Conservation (phyloP, 2,113 vertebrate species). For the Ceyx cyanopectus region DNA sequence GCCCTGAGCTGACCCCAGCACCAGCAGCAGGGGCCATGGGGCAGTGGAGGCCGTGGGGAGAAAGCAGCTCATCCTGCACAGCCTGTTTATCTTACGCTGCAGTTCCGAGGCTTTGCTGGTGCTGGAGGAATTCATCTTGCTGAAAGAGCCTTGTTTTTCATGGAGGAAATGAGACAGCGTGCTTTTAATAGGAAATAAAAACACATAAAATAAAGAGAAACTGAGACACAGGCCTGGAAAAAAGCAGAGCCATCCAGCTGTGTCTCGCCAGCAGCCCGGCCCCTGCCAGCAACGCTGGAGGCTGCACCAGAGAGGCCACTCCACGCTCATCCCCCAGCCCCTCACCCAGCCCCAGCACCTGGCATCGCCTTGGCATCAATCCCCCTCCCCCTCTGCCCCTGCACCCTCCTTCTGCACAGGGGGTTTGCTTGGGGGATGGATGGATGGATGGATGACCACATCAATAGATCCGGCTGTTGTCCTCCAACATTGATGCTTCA, state of each 20-base stretch:
- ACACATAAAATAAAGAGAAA: conserved; percentile 16
- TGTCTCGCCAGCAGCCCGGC: conserved; percentile 37
- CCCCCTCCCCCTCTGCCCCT: not conserved
- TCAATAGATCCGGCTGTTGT: not conserved
- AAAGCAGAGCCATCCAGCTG: not conserved
- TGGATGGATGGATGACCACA: not conserved
- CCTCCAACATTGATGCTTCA: not conserved
- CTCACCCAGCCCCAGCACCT: not conserved
- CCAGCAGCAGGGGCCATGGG: not conserved
- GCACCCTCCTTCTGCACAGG: fast-evolving
- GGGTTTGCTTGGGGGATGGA: not conserved
- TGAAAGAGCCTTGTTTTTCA: conserved; percentile 46
- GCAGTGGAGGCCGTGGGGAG: not conserved
- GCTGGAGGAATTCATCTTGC: not conserved
- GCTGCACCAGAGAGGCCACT: not conserved
- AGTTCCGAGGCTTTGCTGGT: not conserved
- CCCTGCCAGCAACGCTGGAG: conserved; percentile 43
- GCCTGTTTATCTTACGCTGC: not conserved
- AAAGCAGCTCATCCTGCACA: not conserved
- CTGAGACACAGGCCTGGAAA: conserved; percentile 49
- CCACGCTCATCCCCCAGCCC: fast-evolving
- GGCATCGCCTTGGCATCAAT: fast-evolving
- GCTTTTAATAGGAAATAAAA: conserved; percentile 61
- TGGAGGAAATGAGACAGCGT: conserved; percentile 36
- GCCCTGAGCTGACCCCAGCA: not conserved